Conservation (phyloP, 2,113 vertebrate genomes). For the Pantherophis guttatus region DNA sequence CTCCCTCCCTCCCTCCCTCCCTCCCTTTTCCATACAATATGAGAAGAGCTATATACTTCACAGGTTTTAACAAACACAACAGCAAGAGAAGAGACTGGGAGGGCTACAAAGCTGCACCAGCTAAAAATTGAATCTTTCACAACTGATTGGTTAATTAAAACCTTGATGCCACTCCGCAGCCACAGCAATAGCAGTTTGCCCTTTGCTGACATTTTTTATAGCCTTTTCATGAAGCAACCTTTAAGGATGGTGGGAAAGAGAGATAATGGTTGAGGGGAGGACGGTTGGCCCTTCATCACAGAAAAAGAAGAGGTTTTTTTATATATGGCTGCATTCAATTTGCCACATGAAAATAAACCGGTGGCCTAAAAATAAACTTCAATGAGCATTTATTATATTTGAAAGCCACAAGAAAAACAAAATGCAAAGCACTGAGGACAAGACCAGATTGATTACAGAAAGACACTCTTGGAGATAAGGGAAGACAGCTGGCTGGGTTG, state of each 20-base stretch:
- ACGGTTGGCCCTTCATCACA: slow-evolving; percentile 65
- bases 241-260: slow-evolving; percentile 46
- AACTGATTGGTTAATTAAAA: slow-evolving; percentile 64
- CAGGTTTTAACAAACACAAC: slow-evolving; percentile 46
- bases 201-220: slow-evolving; percentile 66
- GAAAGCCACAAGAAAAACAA: slow-evolving; percentile 39
- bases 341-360: slow-evolving; percentile 47
- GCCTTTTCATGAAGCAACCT: slow-evolving; percentile 63
- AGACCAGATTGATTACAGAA: background rate
- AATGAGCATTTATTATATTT: slow-evolving; percentile 57
- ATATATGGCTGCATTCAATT: slow-evolving; percentile 27
- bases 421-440: slow-evolving; percentile 20
- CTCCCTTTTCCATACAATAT: background rate
- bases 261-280: slow-evolving; percentile 61
- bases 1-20: slow-evolving; percentile 26
- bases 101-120: slow-evolving; percentile 30
- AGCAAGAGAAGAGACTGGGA: slow-evolving; percentile 45
- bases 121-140: slow-evolving; percentile 42
- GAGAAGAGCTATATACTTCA: slow-evolving; percentile 1
- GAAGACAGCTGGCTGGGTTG: background rate
- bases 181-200: slow-evolving; percentile 37
- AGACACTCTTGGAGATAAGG: background rate
- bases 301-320: slow-evolving; percentile 52
- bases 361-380: slow-evolving; percentile 65
- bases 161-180: slow-evolving; percentile 37